Conservation (phyloP, 2,113 vertebrate species). For the Apodemus speciosus region DNA sequence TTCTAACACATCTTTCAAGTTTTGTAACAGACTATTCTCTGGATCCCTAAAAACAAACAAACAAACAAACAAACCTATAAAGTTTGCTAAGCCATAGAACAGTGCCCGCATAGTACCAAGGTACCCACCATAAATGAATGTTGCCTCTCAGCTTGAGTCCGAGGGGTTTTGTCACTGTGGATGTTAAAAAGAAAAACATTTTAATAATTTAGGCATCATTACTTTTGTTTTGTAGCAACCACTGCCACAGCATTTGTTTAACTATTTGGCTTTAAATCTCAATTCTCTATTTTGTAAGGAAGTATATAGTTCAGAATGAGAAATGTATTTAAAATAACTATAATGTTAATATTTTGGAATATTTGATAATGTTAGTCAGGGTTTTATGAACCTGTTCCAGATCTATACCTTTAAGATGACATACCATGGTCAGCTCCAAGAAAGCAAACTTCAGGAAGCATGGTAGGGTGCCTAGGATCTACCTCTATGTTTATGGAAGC, state of each 20-base stretch:
- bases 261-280: constrained; percentile 23
- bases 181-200: not conserved
- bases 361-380: constrained; percentile 8
- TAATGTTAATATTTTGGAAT: constrained; percentile 30
- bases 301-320: constrained; percentile 13
- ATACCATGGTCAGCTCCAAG: constrained; percentile 96
- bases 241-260: constrained; percentile 27
- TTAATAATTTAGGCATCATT: constrained; percentile 33
- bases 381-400: constrained; percentile 58
- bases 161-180: constrained; percentile 93
- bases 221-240: not conserved
- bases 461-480: constrained; percentile 93
- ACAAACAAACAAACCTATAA: constrained; percentile 64
- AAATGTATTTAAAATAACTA: constrained; percentile 45
- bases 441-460: constrained; percentile 96
- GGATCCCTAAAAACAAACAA: constrained; percentile 91
- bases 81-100: constrained; percentile 76
- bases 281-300: not conserved
- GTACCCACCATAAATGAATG: constrained; percentile 95
- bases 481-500: constrained; percentile 93
- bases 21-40: constrained; percentile 92
- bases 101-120: constrained; percentile 59
- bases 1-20: constrained; percentile 96
- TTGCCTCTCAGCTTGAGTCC: constrained; percentile 94
- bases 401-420: constrained; percentile 47